Evolutionary conservation across 2,113 vertebrate species (phyloP).

Genomic region (Bungarus multicinctus): DNA sequence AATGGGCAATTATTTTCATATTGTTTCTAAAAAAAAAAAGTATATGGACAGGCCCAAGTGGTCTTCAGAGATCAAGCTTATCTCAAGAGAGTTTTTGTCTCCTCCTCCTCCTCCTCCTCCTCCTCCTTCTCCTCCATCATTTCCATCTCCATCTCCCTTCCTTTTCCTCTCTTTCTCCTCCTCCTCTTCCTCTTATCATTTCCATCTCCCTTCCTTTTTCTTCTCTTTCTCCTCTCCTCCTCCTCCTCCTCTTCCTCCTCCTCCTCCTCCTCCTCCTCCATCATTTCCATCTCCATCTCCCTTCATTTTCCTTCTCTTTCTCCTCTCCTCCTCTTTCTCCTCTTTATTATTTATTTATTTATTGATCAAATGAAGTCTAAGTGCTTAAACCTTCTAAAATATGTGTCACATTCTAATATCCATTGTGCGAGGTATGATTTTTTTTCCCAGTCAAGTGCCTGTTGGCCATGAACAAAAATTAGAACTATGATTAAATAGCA

Average conservation of each 20-base stretch:
- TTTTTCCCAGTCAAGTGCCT: too few species aligned
- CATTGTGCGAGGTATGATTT: neutral
- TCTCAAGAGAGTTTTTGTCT: neutral
- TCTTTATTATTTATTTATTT: neutral
- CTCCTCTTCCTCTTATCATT: too few species aligned
- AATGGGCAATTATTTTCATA: neutral
- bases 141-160: slow-evolving; percentile 17
- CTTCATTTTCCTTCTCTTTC: too few species aligned
- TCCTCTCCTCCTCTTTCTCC: neutral
- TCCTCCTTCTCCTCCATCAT: neutral
- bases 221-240: too few species aligned
- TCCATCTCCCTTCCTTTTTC: neutral
- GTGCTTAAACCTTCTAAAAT: neutral
- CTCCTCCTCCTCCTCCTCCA: too few species aligned
- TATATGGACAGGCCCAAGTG: neutral
- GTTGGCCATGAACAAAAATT: neutral
- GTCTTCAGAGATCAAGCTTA: neutral
- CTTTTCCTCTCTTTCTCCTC: neutral
- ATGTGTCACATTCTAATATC: neutral
- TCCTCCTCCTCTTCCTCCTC: too few species aligned
- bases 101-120: neutral
- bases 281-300: neutral
- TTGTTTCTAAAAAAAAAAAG: neutral
- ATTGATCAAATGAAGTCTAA: neutral
- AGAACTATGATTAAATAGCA: neutral